phyloP scores from a whole-genome alignment of 2,888 invertebrate genomes.

The Cataglyphis albicans region DNA sequence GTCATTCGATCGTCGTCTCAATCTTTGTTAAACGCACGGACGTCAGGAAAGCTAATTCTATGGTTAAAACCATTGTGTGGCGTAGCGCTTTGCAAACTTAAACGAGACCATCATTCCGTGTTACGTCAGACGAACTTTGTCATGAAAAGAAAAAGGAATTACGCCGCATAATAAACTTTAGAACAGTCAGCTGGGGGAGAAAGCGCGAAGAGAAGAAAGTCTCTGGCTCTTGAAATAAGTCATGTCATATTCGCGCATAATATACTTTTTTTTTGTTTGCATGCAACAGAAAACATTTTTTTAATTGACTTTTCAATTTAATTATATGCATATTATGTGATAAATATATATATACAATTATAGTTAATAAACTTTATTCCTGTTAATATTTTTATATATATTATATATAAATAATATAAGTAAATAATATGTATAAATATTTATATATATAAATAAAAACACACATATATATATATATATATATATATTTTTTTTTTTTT shows the following conservation, averaged over 20 bases:
- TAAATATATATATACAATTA: neutral
- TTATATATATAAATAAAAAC: too few species aligned
- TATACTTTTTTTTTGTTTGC: neutral
- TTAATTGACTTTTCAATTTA: neutral
- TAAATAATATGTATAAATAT: too few species aligned
- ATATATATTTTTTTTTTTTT: too few species aligned
- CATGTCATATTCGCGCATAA: neutral
- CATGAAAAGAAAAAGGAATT: constrained; percentile 70
- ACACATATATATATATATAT: too few species aligned
- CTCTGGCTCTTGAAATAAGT: constrained; percentile 62
- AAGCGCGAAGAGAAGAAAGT: constrained; percentile 44
- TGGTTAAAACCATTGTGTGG: constrained; percentile 63
- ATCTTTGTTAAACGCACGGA: constrained; percentile 60
- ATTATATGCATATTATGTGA: neutral
- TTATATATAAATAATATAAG: too few species aligned
- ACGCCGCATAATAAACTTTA: constrained; percentile 70
- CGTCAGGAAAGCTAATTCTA: constrained; percentile 68
- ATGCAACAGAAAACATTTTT: neutral
- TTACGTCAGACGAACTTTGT: constrained; percentile 61
- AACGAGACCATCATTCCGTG: constrained; percentile 66
- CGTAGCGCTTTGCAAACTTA: constrained; percentile 63
- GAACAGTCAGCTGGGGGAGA: constrained; percentile 40
- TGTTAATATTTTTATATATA: too few species aligned
- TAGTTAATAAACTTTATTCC: too few species aligned
- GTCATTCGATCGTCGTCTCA: constrained; percentile 1